phyloP scores from a whole-genome alignment of 2,113 vertebrate species.

The Heptranchias perlo region DNA sequence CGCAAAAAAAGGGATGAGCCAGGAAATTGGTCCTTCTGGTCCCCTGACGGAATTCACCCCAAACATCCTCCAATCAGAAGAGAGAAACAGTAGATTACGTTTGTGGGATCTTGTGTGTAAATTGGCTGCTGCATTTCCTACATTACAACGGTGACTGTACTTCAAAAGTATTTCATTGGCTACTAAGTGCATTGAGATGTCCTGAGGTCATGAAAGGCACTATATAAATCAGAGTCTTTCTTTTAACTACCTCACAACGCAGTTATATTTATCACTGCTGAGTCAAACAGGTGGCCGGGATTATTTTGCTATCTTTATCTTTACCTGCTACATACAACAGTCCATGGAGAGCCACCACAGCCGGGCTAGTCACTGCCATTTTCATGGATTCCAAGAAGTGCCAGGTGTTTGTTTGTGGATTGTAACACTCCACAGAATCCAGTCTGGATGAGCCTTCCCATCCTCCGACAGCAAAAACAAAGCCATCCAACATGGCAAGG shows the following conservation, averaged over 20 bases:
- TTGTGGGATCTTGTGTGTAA: background rate
- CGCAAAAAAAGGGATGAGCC: background rate
- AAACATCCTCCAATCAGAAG: background rate
- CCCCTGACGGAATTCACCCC: too few species aligned
- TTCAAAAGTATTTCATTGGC: too few species aligned
- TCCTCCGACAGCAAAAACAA: slow-evolving; percentile 67
- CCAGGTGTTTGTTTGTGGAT: slow-evolving; percentile 65
- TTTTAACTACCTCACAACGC: background rate
- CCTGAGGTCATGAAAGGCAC: too few species aligned
- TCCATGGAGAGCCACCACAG: slow-evolving; percentile 64
- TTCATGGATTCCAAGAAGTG: slow-evolving; percentile 64
- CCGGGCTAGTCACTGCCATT: slow-evolving; percentile 70
- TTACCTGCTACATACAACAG: slow-evolving; percentile 69
- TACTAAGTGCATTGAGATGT: too few species aligned
- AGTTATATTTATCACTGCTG: background rate
- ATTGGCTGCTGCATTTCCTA: background rate
- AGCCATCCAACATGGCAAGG: slow-evolving; percentile 67
- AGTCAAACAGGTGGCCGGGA: background rate
- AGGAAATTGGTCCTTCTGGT: background rate
- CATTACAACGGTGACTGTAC: too few species aligned
- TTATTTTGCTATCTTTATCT: background rate
- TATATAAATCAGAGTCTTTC: background rate
- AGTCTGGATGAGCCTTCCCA: slow-evolving; percentile 67
- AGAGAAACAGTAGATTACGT: background rate
- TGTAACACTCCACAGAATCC: slow-evolving; percentile 66